phyloP scores from a whole-genome alignment of 2,888 invertebrate species.

The Hedychridium roseum region DNA sequence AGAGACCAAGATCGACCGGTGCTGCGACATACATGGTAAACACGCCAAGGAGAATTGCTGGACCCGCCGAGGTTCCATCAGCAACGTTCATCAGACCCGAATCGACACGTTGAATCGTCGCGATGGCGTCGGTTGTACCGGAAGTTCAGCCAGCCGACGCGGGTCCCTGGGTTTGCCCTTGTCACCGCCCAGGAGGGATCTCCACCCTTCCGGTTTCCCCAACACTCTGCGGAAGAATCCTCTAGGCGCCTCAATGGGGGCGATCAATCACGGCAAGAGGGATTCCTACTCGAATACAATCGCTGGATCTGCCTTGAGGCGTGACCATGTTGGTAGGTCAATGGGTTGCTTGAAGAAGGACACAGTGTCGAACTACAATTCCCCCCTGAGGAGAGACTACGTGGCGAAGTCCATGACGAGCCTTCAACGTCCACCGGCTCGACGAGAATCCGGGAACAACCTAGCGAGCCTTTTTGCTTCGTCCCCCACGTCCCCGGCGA shows the following conservation, averaged over 20 bases:
- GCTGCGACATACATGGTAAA: constrained; percentile 77
- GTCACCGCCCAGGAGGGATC: constrained; percentile 67
- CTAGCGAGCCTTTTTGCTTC: constrained; percentile 44
- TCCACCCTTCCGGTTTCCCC: constrained; percentile 78
- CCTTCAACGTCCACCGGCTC: constrained; percentile 45
- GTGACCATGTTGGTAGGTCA: constrained; percentile 62
- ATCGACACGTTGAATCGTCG: constrained; percentile 50
- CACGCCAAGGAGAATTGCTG: constrained; percentile 62
- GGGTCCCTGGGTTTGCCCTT: constrained; percentile 70
- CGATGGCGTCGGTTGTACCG: constrained; percentile 32
- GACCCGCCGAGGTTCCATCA: constrained; percentile 69
- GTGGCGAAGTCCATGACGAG: constrained; percentile 60
- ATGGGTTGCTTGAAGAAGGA: constrained; percentile 58
- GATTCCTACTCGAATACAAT: constrained; percentile 40
- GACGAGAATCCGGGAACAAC: constrained; percentile 38
- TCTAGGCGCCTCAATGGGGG: constrained; percentile 61
- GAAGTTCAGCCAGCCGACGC: constrained; percentile 60
- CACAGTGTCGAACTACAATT: constrained; percentile 44
- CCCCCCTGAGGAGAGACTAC: constrained; percentile 56
- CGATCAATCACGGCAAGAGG: constrained; percentile 50
- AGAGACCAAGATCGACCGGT: constrained; percentile 70
- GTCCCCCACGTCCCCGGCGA: constrained; percentile 42
- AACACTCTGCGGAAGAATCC: constrained; percentile 72
- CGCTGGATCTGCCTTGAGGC: constrained; percentile 57
- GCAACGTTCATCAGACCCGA: constrained; percentile 66